These are phyloP conservation scores for Gonatopus flavifemur DNA, from an alignment of 1,140 invertebrate genomes.

Conservation along the genomic window DNA sequence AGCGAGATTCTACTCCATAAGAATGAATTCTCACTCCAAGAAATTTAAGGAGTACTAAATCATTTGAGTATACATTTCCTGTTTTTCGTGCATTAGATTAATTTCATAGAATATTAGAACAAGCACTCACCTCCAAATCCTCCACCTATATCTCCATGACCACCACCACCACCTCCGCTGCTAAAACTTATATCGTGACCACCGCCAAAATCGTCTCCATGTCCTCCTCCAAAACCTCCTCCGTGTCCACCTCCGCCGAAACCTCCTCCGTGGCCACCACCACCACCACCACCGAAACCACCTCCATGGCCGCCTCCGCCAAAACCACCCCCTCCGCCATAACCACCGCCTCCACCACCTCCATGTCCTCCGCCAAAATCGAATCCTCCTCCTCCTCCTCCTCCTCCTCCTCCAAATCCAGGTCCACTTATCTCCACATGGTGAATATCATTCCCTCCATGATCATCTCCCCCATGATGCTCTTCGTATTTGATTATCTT, in stretches of 20 bases:
- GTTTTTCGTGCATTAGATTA: too few relatives aligned
- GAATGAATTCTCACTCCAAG: too few relatives aligned
- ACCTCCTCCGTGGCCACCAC: conserved; percentile 9
- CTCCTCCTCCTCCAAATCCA: conserved; percentile 12
- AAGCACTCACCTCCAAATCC: conserved; percentile 12
- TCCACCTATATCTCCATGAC: too few relatives aligned
- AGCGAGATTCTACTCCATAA: too few relatives aligned
- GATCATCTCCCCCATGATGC: conserved; percentile 33
- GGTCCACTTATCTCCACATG: conserved; percentile 22
- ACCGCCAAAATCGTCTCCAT: conserved; percentile 13
- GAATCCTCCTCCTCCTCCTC: conserved; percentile 14
- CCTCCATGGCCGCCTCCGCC: conserved; percentile 13
- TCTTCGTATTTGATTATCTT: conserved; percentile 38
- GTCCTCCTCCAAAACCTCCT: conserved; percentile 2
- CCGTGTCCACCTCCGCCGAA: conserved; percentile 13
- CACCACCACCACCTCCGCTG: conserved; percentile 16
- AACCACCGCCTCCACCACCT: conserved; percentile 18
- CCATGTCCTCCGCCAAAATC: conserved; percentile 21
- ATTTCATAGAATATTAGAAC: too few relatives aligned
- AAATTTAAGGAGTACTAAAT: too few relatives aligned
- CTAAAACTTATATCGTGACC: too few relatives aligned
- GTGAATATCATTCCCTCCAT: conserved; percentile 25
- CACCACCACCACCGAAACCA: conserved; percentile 17
- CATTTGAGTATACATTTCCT: too few relatives aligned
- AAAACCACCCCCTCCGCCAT: conserved; percentile 14